phyloP scores from a whole-genome alignment of 2,888 invertebrate species.

The Ceratothoa steindachneri region DNA sequence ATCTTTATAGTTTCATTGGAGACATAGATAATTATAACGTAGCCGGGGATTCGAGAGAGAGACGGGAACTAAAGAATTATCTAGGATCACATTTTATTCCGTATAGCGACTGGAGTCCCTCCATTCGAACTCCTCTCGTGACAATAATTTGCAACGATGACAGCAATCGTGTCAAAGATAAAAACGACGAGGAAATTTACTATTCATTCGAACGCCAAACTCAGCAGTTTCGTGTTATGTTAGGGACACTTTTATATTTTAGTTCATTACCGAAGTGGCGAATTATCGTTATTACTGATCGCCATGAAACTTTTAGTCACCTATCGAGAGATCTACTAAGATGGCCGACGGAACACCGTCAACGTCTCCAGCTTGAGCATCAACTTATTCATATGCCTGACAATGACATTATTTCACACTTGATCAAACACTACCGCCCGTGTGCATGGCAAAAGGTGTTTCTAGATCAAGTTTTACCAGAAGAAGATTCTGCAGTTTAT shows the following conservation, averaged over 20 bases:
- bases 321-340: slow-evolving; percentile 15
- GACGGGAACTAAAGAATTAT: too few relatives aligned
- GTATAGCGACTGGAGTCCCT: neutral
- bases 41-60: too few relatives aligned
- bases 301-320: slow-evolving; percentile 17
- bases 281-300: slow-evolving; percentile 35
- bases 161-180: neutral
- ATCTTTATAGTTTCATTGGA: too few relatives aligned
- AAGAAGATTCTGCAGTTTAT: slow-evolving; percentile 55
- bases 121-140: neutral
- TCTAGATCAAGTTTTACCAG: slow-evolving; percentile 50
- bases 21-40: neutral
- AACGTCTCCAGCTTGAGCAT: slow-evolving; percentile 15
- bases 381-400: neutral
- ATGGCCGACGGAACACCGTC: neutral
- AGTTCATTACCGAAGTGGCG: slow-evolving; percentile 22
- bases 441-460: slow-evolving; percentile 45
- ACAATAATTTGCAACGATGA: slow-evolving; percentile 6
- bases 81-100: too few relatives aligned
- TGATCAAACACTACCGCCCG: slow-evolving; percentile 28
- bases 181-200: neutral
- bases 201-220: slow-evolving; percentile 24
- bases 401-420: neutral
- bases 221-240: slow-evolving; percentile 21
- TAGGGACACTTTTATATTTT: slow-evolving; percentile 37